Conservation (phyloP, 2,888 invertebrate species). For the Polydrusus cervinus region DNA sequence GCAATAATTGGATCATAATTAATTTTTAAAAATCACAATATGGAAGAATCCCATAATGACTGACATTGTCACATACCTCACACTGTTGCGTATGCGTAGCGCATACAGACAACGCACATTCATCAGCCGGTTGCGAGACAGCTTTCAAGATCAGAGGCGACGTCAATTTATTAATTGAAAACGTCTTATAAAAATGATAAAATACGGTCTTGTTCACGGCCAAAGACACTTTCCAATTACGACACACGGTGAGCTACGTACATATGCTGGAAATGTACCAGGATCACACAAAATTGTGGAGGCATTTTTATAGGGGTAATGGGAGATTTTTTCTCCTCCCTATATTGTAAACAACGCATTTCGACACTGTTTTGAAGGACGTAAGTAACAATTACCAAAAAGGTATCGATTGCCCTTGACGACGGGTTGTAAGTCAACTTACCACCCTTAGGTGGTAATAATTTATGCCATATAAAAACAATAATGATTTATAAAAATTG, state of each 20-base stretch:
- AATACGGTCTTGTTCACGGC: conserved; percentile 37
- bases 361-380: no score
- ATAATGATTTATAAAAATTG: no score
- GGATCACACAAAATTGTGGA: background rate
- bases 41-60: no score
- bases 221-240: conserved; percentile 35
- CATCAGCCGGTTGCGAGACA: conserved; percentile 27
- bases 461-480: no score
- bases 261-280: conserved; percentile 15
- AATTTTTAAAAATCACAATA: no score
- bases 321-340: no score
- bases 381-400: no score
- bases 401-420: no score
- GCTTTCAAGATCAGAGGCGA: conserved; percentile 38
- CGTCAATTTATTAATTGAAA: conserved; percentile 44
- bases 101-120: conserved; percentile 10
- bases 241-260: conserved; percentile 17
- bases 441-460: no score
- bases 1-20: no score
- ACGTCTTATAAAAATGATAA: conserved; percentile 28
- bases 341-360: no score
- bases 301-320: background rate
- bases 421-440: no score
- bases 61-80: conserved; percentile 21
- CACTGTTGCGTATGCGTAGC: conserved; percentile 18